A percentile compares a stretch with the other conserved stretches of the same genome.
Conservation (phyloP, 2,113 vertebrate genomes). For the Tamias sibiricus region DNA sequence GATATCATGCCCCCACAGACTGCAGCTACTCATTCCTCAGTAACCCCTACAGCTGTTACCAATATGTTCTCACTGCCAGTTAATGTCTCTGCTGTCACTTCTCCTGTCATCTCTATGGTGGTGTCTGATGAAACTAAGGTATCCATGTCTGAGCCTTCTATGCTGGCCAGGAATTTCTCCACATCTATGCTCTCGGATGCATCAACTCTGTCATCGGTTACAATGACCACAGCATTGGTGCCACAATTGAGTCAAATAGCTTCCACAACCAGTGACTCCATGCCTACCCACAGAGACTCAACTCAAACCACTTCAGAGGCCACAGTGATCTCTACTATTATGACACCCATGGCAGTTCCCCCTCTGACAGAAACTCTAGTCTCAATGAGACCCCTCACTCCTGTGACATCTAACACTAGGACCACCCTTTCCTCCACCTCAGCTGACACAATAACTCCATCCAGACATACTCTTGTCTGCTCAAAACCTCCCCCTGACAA, state of each 20-base stretch:
- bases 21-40: neutral
- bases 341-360: neutral
- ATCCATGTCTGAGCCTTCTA: neutral
- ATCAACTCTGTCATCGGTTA: neutral
- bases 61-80: neutral
- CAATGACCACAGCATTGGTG: neutral
- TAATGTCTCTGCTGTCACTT: neutral
- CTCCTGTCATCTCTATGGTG: neutral
- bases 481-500: slow-evolving; percentile 25
- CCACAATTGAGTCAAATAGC: neutral
- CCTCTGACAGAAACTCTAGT: slow-evolving; percentile 43
- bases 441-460: slow-evolving; percentile 42
- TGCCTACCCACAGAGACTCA: neutral
- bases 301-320: neutral
- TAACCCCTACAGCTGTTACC: neutral
- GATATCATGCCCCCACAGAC: neutral
- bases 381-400: slow-evolving; percentile 5
- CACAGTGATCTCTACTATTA: neutral
- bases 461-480: neutral
- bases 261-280: neutral
- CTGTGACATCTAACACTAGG: neutral
- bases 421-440: neutral
- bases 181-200: slow-evolving; percentile 10
- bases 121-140: slow-evolving; percentile 14
- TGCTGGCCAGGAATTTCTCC: neutral